Conservation (phyloP, 2,113 vertebrate genomes). For the Takifugu bimaculatus region DNA sequence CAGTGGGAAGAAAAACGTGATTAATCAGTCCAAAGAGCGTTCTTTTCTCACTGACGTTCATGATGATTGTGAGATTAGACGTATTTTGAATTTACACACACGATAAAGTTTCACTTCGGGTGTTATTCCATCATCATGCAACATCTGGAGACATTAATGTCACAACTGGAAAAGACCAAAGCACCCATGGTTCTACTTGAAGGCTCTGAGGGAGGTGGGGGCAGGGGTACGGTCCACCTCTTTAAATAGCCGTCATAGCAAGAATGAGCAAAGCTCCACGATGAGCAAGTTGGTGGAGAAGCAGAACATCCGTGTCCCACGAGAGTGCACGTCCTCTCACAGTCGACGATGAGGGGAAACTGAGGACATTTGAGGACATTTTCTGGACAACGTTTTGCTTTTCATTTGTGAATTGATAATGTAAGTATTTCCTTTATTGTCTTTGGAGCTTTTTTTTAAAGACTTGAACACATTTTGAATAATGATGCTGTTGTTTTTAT, state of each 20-base stretch:
- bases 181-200: constrained; percentile 24
- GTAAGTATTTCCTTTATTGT: constrained; percentile 22
- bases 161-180: background rate
- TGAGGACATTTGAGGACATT: background rate
- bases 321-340: background rate
- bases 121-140: no score
- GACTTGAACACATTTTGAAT: no score
- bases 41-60: no score
- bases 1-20: no score
- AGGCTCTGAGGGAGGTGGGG: constrained; percentile 20
- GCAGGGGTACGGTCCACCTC: constrained; percentile 15
- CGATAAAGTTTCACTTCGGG: no score
- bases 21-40: no score
- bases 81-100: no score
- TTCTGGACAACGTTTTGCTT: constrained; percentile 1
- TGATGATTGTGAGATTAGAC: no score
- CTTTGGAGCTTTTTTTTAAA: no score
- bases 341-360: constrained; percentile 7
- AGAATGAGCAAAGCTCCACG: constrained; percentile 12
- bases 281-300: constrained; percentile 9
- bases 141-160: no score
- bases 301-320: constrained; percentile 9
- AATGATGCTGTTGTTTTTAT: no score
- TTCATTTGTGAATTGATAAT: constrained; percentile 1
- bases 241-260: constrained; percentile 38